Evolutionary conservation across 2,797 vertebrate species (phyloP).

Genomic region (Cichlasoma orientale): DNA sequence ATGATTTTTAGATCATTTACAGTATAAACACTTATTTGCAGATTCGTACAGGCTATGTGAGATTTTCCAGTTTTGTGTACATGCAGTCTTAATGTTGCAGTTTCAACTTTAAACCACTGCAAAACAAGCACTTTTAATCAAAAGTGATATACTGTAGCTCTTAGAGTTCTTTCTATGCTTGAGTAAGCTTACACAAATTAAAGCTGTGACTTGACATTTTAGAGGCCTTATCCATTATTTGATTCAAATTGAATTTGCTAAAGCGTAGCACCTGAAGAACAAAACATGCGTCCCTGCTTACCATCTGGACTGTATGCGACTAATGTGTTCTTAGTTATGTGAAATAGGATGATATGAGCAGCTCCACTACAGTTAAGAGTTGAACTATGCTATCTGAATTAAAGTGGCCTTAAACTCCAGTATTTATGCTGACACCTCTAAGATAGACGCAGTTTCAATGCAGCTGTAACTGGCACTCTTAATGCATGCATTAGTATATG

Average conservation of each 20-base stretch:
- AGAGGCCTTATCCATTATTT: background rate
- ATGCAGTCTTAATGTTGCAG: background rate
- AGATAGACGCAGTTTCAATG: background rate
- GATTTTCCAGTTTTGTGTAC: background rate
- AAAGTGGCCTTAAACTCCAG: background rate
- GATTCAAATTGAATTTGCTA: background rate
- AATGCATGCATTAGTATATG: background rate
- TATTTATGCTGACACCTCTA: background rate
- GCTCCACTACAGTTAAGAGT: background rate
- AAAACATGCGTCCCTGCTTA: background rate
- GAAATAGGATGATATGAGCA: background rate
- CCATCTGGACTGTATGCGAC: background rate
- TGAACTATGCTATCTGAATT: background rate
- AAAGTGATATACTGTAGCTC: background rate
- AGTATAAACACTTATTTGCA: background rate
- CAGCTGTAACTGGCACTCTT: accelerated
- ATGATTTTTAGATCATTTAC: background rate
- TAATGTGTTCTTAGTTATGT: background rate
- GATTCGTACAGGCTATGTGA: too few species aligned
- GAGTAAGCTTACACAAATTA: constrained; percentile 1
- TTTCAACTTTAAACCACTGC: background rate
- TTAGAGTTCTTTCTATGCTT: background rate
- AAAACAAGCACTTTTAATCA: background rate
- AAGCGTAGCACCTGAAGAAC: background rate
- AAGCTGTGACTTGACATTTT: background rate